These are phyloP conservation scores for Galerucella calmariensis DNA, from an alignment of 2,888 invertebrate genomes.

Conservation along the genomic window DNA sequence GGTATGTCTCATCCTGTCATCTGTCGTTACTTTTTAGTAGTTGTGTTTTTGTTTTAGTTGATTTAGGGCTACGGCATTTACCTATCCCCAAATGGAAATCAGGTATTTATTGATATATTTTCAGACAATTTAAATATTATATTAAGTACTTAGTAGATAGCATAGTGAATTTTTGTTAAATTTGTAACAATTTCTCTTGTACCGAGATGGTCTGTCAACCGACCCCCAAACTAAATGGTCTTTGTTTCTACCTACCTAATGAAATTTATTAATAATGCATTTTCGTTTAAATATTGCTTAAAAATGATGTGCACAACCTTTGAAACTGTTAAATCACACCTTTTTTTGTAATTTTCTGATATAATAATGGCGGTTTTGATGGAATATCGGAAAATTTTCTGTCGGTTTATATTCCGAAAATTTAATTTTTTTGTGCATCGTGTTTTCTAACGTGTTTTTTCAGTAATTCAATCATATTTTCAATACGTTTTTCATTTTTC, in stretches of 20 bases:
- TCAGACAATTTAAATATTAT: not conserved
- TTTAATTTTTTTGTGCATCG: not conserved
- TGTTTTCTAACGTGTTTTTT: not conserved
- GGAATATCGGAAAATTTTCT: not conserved
- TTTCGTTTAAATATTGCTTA: not conserved
- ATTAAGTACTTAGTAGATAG: not conserved
- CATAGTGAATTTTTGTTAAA: slow-evolving; percentile 7
- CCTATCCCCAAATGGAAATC: slow-evolving; percentile 33
- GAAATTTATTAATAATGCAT: not conserved
- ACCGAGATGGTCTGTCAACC: slow-evolving; percentile 30
- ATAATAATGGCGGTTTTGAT: slow-evolving; percentile 13
- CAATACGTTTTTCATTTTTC: not conserved
- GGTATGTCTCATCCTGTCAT: slow-evolving; percentile 19
- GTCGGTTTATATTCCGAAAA: not conserved
- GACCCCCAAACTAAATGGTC: slow-evolving; percentile 32
- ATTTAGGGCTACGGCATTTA: slow-evolving; percentile 33
- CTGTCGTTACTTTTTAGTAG: slow-evolving; percentile 33
- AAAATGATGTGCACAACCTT: not conserved
- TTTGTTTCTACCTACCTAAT: slow-evolving; percentile 23
- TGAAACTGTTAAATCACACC: not conserved
- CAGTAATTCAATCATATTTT: not conserved
- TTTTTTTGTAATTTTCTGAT: not conserved
- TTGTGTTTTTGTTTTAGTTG: slow-evolving; percentile 37
- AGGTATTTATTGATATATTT: slow-evolving; percentile 26
- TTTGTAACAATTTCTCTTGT: slow-evolving; percentile 25